These are phyloP conservation scores for Cheilosia impressa DNA, from an alignment of 2,888 invertebrate species.

Conservation along the genomic window DNA sequence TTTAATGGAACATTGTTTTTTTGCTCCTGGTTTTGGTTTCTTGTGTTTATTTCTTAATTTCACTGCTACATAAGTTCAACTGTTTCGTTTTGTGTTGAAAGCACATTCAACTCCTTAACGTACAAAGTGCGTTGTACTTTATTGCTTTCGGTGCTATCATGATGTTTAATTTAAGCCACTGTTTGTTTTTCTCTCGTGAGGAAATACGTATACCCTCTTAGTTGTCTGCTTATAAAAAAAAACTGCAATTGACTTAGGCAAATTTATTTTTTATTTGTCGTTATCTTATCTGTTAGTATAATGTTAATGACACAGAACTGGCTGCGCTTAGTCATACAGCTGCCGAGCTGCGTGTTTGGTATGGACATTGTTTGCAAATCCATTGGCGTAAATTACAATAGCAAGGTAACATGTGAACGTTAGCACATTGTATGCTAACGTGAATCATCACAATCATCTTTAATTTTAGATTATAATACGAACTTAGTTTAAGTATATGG, in stretches of 20 bases:
- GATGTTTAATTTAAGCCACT: background rate
- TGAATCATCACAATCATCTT: too few relatives aligned
- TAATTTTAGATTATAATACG: too few relatives aligned
- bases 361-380: background rate
- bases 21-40: background rate
- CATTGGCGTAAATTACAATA: background rate
- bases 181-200: slow-evolving; percentile 4
- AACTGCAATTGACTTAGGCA: background rate
- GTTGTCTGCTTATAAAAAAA: slow-evolving; percentile 11
- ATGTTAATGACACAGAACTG: slow-evolving; percentile 1
- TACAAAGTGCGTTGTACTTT: slow-evolving; percentile 2
- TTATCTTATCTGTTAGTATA: slow-evolving; percentile 8
- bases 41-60: background rate
- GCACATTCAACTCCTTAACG: background rate
- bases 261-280: background rate
- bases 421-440: too few relatives aligned
- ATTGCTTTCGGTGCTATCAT: background rate
- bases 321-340: background rate
- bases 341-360: background rate
- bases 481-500: too few relatives aligned
- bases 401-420: too few relatives aligned
- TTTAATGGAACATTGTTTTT: too few relatives aligned
- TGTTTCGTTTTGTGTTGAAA: background rate
- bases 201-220: background rate
- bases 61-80: background rate